Evolutionary conservation across 2,113 vertebrate genomes (phyloP), one percentile per base, ranked within the genome.

Genomic region (Cephalopterus ornatus): DNA sequence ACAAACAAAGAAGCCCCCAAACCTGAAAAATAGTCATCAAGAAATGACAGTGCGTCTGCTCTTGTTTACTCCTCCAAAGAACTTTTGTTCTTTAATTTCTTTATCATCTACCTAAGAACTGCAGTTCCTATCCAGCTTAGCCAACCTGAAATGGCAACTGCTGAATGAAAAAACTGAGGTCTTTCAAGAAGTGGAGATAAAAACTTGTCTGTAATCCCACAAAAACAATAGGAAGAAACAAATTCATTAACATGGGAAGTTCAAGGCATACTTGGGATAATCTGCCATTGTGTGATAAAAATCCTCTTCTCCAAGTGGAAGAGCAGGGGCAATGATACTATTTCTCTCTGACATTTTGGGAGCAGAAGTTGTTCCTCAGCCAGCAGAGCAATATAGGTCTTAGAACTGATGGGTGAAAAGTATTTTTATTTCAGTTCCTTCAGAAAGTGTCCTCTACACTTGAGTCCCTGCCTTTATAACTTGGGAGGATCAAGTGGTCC

Each of bases 1-100:
- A 20, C 0, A 3, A 91, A 3, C 8, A 65, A 68, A 50, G 3
- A 37, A 65, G 8, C 3, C 2, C 17, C 17, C 12, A 62, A 50
- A 42, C 2, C 35, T 68, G 83, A 22, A 59, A 82, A 88, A 52
- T 50, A 10, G 2, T 19, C 19, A 42, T n/a, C 61, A 49, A 58
- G 44, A 68, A 65, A 47, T 50, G 12, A 9, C 23, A 71, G 1
- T 24, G 11, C 35, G 7, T 14, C 24, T 27, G 11, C 12, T 67
- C 22, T 32, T 72, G 1, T 63, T 92, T 77, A 7, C 11, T 66
- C 11, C 10, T 46, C 41, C 27, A 30, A 44, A 52, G 19, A 27
- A 7, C 4, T 75, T 74, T 35, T 15, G 2, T 9, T 41, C 68
- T 83, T 83, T 41, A 17, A 70, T 70, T 63, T 73, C 4, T 70